Conservation (phyloP, 2,888 invertebrate species). For the Calameuta idolon region DNA sequence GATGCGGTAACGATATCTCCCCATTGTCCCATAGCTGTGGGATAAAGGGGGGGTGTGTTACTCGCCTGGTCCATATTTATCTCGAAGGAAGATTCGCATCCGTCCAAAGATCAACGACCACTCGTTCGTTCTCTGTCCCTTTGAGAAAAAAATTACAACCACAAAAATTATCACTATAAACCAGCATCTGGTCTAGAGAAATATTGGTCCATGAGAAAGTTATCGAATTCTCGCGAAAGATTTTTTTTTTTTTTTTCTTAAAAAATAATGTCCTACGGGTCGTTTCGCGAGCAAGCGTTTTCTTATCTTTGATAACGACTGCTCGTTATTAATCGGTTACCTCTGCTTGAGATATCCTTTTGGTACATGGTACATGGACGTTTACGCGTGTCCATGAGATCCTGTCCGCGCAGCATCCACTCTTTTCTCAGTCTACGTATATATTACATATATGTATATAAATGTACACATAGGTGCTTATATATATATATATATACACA, state of each 20-base stretch:
- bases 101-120: slow-evolving; percentile 12
- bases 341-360: slow-evolving; percentile 44
- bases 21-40: slow-evolving; percentile 36
- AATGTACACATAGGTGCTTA: not conserved
- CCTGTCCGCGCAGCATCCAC: not conserved
- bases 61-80: slow-evolving; percentile 30
- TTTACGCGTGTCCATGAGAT: not conserved
- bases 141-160: not conserved
- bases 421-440: not conserved
- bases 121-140: not conserved
- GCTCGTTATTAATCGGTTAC: slow-evolving; percentile 63
- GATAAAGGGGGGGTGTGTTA: slow-evolving; percentile 5
- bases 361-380: slow-evolving; percentile 5
- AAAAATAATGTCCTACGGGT: not conserved
- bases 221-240: not conserved
- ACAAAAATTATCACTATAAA: not conserved
- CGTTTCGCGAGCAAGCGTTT: slow-evolving; percentile 25
- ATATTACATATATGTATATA: not conserved
- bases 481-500: not conserved
- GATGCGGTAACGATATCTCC: slow-evolving; percentile 46
- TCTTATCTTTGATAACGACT: slow-evolving; percentile 61
- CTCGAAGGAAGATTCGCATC: slow-evolving; percentile 28
- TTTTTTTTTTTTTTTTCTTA: not conserved
- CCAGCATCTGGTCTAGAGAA: not conserved
- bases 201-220: not conserved